phyloP scores from a whole-genome alignment of 2,797 vertebrate genomes.

The Naso thynnoides region DNA sequence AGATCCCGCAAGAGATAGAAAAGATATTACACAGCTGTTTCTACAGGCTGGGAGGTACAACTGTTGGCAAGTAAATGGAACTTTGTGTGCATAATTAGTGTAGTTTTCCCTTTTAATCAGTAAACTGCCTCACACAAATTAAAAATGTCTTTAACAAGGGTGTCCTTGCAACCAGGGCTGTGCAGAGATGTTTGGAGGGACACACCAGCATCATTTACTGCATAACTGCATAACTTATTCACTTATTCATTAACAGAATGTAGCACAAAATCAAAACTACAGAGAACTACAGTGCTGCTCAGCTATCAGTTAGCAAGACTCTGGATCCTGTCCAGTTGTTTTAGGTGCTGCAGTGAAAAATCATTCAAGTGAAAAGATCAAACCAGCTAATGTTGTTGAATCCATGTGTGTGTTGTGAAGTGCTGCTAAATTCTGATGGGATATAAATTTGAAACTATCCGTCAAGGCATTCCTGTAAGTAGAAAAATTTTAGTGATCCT shows the following conservation, averaged over 20 bases:
- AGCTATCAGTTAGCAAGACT: not conserved
- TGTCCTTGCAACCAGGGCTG: not conserved
- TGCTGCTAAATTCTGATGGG: slow-evolving; percentile 25
- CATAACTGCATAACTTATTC: too few relatives aligned
- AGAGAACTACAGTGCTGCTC: not conserved
- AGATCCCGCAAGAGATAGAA: not conserved
- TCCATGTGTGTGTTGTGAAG: slow-evolving; percentile 16
- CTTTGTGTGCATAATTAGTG: not conserved
- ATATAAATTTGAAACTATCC: slow-evolving; percentile 27
- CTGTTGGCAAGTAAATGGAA: not conserved
- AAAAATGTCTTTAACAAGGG: not conserved
- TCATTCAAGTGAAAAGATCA: too few relatives aligned
- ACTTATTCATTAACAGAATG: too few relatives aligned
- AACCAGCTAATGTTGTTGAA: not conserved
- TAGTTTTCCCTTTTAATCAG: not conserved
- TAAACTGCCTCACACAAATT: not conserved
- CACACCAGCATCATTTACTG: too few relatives aligned
- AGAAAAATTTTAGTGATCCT: slow-evolving; percentile 23
- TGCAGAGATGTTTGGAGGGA: too few relatives aligned
- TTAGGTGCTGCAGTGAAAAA: not conserved
- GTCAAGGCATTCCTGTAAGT: slow-evolving; percentile 8
- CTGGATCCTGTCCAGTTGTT: slow-evolving; percentile 4
- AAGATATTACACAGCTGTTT: slow-evolving; percentile 6
- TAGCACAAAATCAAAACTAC: too few relatives aligned
- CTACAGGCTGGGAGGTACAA: not conserved